These are phyloP conservation scores for Danio albolineatus DNA, from an alignment of 2,797 vertebrate species.

Conservation along the genomic window DNA sequence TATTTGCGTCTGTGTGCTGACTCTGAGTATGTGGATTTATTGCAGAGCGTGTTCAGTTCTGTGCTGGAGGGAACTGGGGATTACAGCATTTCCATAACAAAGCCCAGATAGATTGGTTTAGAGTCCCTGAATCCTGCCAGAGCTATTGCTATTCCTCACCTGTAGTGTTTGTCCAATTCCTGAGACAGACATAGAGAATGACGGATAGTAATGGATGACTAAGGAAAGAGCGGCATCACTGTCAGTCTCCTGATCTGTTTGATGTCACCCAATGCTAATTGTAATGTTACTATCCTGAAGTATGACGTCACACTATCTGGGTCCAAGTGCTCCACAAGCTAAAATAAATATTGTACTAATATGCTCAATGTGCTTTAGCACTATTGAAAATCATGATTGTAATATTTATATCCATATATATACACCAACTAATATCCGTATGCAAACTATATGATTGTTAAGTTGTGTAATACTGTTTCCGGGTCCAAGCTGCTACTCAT, in stretches of 20 bases:
- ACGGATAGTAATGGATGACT: slow-evolving; percentile 4
- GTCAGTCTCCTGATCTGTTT: slow-evolving; percentile 2
- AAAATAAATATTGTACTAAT: no score
- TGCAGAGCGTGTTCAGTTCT: slow-evolving; percentile 10
- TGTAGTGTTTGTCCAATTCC: slow-evolving; percentile 19
- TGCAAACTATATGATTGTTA: no score
- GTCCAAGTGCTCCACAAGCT: no score
- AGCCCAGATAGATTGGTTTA: slow-evolving; percentile 46
- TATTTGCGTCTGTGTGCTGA: slow-evolving; percentile 24
- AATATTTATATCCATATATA: no score
- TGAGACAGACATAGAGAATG: neutral
- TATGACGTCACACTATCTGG: no score
- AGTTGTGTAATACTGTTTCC: no score
- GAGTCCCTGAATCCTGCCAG: slow-evolving; percentile 11
- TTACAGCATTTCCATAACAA: slow-evolving; percentile 56
- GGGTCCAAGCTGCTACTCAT: no score
- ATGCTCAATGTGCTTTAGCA: no score
- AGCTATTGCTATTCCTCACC: slow-evolving; percentile 35
- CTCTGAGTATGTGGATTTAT: slow-evolving; percentile 25
- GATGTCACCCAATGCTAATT: slow-evolving; percentile 8
- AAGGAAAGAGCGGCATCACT: neutral
- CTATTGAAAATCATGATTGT: no score
- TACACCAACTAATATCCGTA: no score
- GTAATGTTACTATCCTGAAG: no score
- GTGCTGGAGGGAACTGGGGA: slow-evolving; percentile 28